phyloP scores from a whole-genome alignment of 2,797 vertebrate genomes.

The Onychomys arenicola region DNA sequence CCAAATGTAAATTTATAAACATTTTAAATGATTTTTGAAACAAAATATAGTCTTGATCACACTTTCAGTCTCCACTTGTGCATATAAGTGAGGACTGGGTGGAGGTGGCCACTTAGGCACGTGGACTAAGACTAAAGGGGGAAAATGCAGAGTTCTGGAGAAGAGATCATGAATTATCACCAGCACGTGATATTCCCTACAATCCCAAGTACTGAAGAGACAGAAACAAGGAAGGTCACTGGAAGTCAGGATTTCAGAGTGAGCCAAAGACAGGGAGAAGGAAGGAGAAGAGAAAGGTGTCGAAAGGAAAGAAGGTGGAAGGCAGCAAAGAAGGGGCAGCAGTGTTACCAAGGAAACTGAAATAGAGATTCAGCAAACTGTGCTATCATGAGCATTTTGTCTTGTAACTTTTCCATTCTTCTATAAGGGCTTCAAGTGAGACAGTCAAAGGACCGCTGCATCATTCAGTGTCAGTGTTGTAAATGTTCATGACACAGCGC shows the following conservation, averaged over 20 bases:
- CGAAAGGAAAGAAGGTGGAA: not conserved
- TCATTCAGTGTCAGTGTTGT: not conserved
- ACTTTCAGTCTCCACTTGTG: not conserved
- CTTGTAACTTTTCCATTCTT: not conserved
- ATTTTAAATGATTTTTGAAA: not conserved
- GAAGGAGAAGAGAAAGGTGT: not conserved
- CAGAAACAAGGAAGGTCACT: not conserved
- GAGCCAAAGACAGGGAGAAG: not conserved
- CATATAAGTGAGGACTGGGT: not conserved
- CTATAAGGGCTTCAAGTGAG: not conserved
- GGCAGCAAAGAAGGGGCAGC: not conserved
- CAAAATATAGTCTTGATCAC: not conserved
- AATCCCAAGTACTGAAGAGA: not conserved
- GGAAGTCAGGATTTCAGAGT: not conserved
- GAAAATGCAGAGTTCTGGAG: not conserved
- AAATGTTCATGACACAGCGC: not conserved
- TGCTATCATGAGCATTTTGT: not conserved
- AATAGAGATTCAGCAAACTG: not conserved
- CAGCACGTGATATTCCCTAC: no score
- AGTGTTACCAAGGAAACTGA: not conserved
- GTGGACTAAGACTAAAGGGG: not conserved
- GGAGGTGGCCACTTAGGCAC: not conserved
- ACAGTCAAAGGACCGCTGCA: not conserved
- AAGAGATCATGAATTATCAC: not conserved
- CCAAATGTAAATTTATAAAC: not conserved